Evolutionary conservation across 2,797 vertebrate species (phyloP).

Genomic region (Picus viridis): DNA sequence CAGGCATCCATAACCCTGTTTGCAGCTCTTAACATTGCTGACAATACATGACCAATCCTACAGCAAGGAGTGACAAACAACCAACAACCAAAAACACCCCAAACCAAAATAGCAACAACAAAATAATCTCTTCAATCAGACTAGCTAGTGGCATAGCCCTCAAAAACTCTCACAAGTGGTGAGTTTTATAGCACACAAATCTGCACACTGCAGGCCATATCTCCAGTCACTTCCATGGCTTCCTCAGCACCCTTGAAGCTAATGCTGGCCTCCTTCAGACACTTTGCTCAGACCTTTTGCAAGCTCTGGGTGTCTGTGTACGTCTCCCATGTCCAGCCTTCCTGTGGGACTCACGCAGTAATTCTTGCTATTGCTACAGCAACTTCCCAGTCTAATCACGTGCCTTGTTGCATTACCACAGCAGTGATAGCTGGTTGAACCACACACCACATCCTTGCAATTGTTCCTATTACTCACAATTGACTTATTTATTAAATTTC

Average conservation of each 20-base stretch:
- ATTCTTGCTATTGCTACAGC: slow-evolving; percentile 57
- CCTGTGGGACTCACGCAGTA: slow-evolving; percentile 13
- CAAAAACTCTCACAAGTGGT: background rate
- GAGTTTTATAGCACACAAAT: background rate
- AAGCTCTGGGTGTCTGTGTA: background rate
- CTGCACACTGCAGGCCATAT: background rate
- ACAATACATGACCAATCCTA: background rate
- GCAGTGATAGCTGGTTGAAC: slow-evolving; percentile 67
- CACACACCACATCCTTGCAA: slow-evolving; percentile 73
- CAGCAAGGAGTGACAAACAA: background rate
- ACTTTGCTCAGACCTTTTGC: background rate
- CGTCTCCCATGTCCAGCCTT: background rate
- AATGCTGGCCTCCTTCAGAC: background rate
- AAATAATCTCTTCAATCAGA: background rate
- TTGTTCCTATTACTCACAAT: slow-evolving; percentile 65
- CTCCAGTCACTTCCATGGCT: background rate
- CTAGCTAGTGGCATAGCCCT: background rate
- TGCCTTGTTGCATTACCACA: slow-evolving; percentile 63
- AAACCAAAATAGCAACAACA: background rate
- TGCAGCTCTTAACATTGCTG: background rate
- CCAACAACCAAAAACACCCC: background rate
- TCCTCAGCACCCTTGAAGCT: background rate
- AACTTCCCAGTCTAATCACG: slow-evolving; percentile 62
- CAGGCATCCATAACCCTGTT: rapidly evolving
- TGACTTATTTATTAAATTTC: slow-evolving; percentile 66